Evolutionary conservation across 1,140 invertebrate genomes (phyloP).

Genomic region (Drosophila micromelanica): DNA sequence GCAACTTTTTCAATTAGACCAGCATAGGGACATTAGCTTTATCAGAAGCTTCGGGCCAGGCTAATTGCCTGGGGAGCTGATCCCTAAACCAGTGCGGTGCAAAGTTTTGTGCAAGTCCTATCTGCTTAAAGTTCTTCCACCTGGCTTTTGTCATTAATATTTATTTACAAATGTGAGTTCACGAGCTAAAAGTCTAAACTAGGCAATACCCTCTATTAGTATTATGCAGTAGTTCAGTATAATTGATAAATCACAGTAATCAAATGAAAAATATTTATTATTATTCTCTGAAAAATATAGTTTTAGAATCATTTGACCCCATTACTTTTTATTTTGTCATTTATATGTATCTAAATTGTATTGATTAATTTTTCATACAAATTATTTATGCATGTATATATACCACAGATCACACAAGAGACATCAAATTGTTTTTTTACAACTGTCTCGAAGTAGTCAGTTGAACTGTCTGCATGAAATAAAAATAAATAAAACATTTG

Average conservation of each 20-base stretch:
- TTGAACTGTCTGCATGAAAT: neutral
- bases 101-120: constrained; percentile 69
- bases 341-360: neutral
- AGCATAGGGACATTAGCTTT: constrained; percentile 58
- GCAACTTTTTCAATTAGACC: constrained; percentile 77
- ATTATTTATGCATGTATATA: neutral
- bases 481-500: constrained; percentile 66
- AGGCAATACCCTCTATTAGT: neutral
- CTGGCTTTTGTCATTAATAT: constrained; percentile 66
- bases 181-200: neutral
- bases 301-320: too few relatives aligned
- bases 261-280: too few relatives aligned
- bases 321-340: neutral
- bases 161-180: constrained; percentile 61
- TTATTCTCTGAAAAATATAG: too few relatives aligned
- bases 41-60: constrained; percentile 43
- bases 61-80: constrained; percentile 55
- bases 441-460: neutral
- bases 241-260: too few relatives aligned
- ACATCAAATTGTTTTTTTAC: neutral
- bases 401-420: neutral
- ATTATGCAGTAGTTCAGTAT: too few relatives aligned
- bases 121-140: constrained; percentile 40
- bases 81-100: constrained; percentile 16
- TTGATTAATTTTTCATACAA: neutral